Percentiles rank a stretch among this genome's conserved stretches.
Evolutionary conservation across 2,113 vertebrate species (phyloP).

Genomic region (Azemiops feae): DNA sequence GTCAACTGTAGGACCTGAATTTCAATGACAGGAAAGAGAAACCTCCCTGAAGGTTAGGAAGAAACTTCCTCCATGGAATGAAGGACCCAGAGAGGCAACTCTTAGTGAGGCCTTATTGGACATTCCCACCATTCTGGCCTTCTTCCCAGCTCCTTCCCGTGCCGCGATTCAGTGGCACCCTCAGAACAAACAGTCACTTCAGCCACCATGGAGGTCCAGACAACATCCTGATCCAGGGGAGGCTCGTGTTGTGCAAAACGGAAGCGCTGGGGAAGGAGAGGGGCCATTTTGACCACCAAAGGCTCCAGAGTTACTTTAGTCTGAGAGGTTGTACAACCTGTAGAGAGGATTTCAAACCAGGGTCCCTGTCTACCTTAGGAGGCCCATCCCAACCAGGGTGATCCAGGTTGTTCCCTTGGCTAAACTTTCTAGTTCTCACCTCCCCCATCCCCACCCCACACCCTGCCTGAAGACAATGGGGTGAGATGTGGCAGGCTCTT

Average conservation of each 20-base stretch:
- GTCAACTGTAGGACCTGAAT: not conserved
- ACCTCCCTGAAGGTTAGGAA: not conserved
- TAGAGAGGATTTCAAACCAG: not conserved
- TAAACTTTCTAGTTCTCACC: not conserved
- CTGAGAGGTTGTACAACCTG: not conserved
- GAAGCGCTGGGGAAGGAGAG: not conserved
- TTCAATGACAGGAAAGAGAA: not conserved
- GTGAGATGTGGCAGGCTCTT: not conserved
- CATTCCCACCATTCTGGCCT: not conserved
- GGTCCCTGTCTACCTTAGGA: not conserved
- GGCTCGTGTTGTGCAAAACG: not conserved
- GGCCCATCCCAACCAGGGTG: not conserved
- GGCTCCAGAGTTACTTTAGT: not conserved
- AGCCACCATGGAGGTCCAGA: not conserved
- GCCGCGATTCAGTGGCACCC: fast-evolving
- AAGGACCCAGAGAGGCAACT: not conserved
- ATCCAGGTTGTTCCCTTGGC: not conserved
- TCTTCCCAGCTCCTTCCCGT: not conserved
- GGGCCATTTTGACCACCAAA: not conserved
- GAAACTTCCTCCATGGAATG: not conserved
- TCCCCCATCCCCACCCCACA: not conserved
- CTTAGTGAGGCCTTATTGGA: not conserved
- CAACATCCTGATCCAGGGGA: not conserved
- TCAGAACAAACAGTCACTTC: not conserved
- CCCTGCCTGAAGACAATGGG: not conserved